Percentiles rank a stretch among this genome's conserved stretches.
Conservation (phyloP, 2,113 vertebrate genomes). For the Serilophus lunatus region DNA sequence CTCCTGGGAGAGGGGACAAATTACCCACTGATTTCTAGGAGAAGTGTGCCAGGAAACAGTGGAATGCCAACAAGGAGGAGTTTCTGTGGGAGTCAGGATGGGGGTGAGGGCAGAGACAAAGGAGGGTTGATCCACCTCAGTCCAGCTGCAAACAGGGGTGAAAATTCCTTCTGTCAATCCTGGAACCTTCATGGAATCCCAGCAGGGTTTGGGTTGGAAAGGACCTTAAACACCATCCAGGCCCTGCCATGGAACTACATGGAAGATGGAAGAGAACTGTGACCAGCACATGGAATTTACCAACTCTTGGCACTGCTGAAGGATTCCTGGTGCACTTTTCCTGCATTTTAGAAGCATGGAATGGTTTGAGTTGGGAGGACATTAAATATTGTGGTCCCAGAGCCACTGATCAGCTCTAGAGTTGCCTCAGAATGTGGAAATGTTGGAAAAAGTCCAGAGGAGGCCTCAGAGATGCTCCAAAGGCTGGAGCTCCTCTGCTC, state of each 20-base stretch:
- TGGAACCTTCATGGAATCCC: too few relatives aligned
- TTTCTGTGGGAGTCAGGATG: neutral
- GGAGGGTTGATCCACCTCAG: neutral
- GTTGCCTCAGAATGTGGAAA: neutral
- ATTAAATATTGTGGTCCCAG: neutral
- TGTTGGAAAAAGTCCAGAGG: too few relatives aligned
- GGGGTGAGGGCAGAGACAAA: neutral
- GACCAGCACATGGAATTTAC: too few relatives aligned
- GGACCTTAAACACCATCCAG: neutral
- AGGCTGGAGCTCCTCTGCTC: too few relatives aligned
- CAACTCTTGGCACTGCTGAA: too few relatives aligned
- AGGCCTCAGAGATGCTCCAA: too few relatives aligned
- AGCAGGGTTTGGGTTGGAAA: neutral
- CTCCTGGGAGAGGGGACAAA: neutral
- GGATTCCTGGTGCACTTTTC: too few relatives aligned
- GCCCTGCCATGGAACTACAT: neutral
- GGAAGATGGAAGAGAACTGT: too few relatives aligned
- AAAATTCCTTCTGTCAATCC: neutral
- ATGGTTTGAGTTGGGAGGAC: too few relatives aligned
- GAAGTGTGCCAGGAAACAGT: neutral
- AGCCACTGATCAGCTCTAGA: neutral
- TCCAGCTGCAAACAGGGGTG: neutral
- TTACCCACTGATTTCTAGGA: neutral
- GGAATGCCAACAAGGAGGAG: neutral
- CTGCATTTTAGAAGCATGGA: too few relatives aligned